Evolutionary conservation across 2,888 invertebrate genomes (phyloP).

Genomic region (Polydrusus cervinus): DNA sequence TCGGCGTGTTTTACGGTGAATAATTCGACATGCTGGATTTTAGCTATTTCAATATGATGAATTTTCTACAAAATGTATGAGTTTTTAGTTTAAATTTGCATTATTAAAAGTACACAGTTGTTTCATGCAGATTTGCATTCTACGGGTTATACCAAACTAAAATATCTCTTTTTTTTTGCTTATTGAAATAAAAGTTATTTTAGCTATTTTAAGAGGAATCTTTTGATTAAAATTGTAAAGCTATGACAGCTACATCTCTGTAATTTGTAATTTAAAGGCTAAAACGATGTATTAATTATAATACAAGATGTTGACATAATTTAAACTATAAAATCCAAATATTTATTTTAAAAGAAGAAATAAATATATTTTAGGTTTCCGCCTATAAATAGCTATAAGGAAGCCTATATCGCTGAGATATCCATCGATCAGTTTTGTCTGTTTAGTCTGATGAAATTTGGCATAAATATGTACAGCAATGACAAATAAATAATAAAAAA

Average conservation of each 20-base stretch:
- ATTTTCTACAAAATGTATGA: constrained; percentile 26
- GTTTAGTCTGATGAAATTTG: no score
- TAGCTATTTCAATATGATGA: constrained; percentile 24
- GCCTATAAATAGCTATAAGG: no score
- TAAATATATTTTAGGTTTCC: no score
- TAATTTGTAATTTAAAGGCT: no score
- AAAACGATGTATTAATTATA: no score
- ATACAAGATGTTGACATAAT: no score
- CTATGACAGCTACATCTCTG: not conserved
- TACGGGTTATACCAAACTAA: not conserved
- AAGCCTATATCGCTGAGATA: no score
- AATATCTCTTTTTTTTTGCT: not conserved
- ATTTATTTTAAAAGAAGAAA: no score
- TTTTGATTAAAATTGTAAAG: not conserved
- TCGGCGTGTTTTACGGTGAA: constrained; percentile 19
- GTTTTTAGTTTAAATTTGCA: constrained; percentile 29
- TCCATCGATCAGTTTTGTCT: no score
- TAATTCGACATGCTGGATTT: constrained; percentile 19
- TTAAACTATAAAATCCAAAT: no score
- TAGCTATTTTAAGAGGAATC: not conserved
- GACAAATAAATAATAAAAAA: no score
- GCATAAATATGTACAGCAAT: no score
- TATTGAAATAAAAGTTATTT: not conserved
- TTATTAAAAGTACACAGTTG: constrained; percentile 26
- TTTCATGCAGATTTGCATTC: constrained; percentile 1